phyloP scores from a whole-genome alignment of 2,888 invertebrate genomes.

The Plagodis pulveraria region DNA sequence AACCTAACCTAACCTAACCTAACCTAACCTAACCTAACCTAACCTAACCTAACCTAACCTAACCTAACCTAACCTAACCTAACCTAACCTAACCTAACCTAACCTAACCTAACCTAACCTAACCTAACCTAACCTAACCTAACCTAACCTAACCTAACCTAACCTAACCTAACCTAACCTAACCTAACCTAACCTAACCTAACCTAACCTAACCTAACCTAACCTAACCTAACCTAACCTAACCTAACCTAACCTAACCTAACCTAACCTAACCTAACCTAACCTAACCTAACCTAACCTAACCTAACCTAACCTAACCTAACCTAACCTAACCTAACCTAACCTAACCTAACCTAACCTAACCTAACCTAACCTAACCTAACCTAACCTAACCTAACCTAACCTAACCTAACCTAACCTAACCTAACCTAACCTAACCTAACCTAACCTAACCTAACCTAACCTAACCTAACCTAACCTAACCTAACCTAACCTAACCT shows the following conservation, averaged over 20 bases:
- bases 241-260: constrained; percentile 25
- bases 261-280: constrained; percentile 26
- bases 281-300: constrained; percentile 25
- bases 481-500: too few species aligned
- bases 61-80: constrained; percentile 29
- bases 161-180: constrained; percentile 26
- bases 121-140: constrained; percentile 26
- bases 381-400: too few species aligned
- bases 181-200: constrained; percentile 25
- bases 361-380: too few species aligned
- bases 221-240: constrained; percentile 26
- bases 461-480: too few species aligned
- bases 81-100: constrained; percentile 23
- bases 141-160: constrained; percentile 25
- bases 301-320: constrained; percentile 16
- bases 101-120: constrained; percentile 25
- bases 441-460: too few species aligned
- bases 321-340: constrained; percentile 7
- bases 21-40: constrained; percentile 28
- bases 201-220: constrained; percentile 25
- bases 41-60: constrained; percentile 28
- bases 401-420: too few species aligned
- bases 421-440: too few species aligned
- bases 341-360: too few species aligned
- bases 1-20: constrained; percentile 29